phyloP scores from a whole-genome alignment of 2,888 invertebrate genomes.

The Pristionchus mayeri region DNA sequence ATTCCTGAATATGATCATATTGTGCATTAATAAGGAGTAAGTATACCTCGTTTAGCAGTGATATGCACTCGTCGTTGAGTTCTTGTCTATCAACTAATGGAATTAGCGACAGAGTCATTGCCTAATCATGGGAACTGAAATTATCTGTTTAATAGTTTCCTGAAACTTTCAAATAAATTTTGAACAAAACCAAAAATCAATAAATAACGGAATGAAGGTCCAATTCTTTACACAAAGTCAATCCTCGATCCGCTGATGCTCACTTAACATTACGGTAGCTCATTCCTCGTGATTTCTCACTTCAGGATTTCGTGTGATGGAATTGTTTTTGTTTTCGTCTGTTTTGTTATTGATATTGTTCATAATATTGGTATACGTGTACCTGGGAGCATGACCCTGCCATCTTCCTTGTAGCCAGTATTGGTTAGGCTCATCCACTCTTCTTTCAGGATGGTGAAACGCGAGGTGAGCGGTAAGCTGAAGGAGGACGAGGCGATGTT shows the following conservation, averaged over 20 bases:
- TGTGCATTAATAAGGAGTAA: neutral
- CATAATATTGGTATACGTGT: too few species aligned
- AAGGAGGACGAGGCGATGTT: conserved; percentile 14
- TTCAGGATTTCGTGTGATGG: neutral
- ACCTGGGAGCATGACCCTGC: too few species aligned
- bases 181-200: neutral
- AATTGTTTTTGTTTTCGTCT: neutral
- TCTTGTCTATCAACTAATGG: conserved; percentile 45
- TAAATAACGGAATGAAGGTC: neutral
- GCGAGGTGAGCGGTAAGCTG: neutral
- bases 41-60: conserved; percentile 47
- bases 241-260: neutral
- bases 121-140: conserved; percentile 12
- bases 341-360: neutral
- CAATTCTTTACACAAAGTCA: conserved; percentile 35
- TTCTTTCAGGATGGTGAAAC: conserved; percentile 28
- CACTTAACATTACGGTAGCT: neutral
- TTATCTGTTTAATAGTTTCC: neutral
- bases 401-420: too few species aligned
- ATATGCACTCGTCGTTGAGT: conserved; percentile 43
- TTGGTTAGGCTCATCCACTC: neutral
- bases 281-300: conserved; percentile 10
- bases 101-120: conserved; percentile 12
- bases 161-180: neutral
- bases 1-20: conserved; percentile 55